Evolutionary conservation across 2,113 vertebrate species (phyloP).

Genomic region (Paradoxurus hermaphroditus): DNA sequence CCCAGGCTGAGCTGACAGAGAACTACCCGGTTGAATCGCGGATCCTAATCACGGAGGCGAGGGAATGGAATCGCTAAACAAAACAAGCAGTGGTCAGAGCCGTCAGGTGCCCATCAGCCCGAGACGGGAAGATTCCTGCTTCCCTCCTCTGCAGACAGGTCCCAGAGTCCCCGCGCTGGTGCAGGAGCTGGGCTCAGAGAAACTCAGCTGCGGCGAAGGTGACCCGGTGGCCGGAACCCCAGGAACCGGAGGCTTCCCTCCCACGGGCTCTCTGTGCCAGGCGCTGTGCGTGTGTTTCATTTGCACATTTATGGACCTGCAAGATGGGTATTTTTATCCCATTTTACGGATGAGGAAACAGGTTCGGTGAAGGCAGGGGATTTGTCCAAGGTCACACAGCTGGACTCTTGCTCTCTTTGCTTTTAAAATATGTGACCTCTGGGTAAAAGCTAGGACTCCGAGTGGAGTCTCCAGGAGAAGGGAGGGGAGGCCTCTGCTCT

Average conservation of each 20-base stretch:
- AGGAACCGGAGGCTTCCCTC: rapidly evolving
- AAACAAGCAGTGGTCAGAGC: constrained; percentile 17
- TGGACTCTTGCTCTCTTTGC: not conserved
- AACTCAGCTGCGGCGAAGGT: not conserved
- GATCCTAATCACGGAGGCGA: constrained; percentile 42
- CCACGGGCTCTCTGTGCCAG: not conserved
- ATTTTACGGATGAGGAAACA: not conserved
- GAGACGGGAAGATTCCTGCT: not conserved
- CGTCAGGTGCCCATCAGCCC: not conserved
- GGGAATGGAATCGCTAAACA: constrained; percentile 35
- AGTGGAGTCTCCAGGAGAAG: not conserved
- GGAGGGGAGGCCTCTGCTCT: not conserved
- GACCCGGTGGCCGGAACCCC: rapidly evolving
- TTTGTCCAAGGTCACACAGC: not conserved
- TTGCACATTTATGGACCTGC: not conserved
- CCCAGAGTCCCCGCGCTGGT: not conserved
- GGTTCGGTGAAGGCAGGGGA: not conserved
- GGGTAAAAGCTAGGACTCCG: not conserved
- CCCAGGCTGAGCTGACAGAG: constrained; percentile 54
- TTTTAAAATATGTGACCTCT: not conserved
- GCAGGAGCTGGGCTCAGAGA: not conserved
- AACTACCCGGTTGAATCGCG: constrained; percentile 6
- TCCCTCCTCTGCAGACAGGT: not conserved
- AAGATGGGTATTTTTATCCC: not conserved
- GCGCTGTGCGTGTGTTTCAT: rapidly evolving